phyloP scores from a whole-genome alignment of 1,140 invertebrate genomes.

The Pectinophora gossypiella region DNA sequence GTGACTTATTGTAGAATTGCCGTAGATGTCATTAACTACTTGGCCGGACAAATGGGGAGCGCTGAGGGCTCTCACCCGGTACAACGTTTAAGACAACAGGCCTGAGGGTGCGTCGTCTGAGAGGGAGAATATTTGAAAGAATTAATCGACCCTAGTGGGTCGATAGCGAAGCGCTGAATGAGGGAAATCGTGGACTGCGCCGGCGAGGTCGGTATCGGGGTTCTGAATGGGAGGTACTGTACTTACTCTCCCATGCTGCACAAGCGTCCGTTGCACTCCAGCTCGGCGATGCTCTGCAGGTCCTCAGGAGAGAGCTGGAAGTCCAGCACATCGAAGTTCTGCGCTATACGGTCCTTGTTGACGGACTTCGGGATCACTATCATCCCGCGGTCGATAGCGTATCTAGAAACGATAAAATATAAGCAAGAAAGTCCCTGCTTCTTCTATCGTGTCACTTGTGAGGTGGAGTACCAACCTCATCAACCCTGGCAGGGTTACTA shows the following conservation, averaged over 20 bases:
- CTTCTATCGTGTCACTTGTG: no score
- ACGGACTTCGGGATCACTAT: constrained; percentile 79
- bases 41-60: no score
- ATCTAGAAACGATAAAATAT: no score
- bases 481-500: no score
- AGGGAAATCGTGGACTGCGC: neutral
- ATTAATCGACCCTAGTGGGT: neutral
- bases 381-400: constrained; percentile 66
- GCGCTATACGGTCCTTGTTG: constrained; percentile 78
- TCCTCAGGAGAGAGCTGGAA: constrained; percentile 79
- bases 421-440: no score
- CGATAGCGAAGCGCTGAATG: neutral
- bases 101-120: no score
- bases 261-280: constrained; percentile 63
- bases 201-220: neutral
- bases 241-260: constrained; percentile 52
- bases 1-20: no score
- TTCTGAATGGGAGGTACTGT: neutral
- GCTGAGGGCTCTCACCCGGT: no score
- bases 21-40: no score
- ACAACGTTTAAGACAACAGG: no score
- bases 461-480: no score
- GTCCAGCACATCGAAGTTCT: constrained; percentile 84
- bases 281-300: constrained; percentile 56
- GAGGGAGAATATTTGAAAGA: no score